Base-by-base conservation (phyloP, 2,113 vertebrate genomes). In the Pantherophis guttatus region DNA sequence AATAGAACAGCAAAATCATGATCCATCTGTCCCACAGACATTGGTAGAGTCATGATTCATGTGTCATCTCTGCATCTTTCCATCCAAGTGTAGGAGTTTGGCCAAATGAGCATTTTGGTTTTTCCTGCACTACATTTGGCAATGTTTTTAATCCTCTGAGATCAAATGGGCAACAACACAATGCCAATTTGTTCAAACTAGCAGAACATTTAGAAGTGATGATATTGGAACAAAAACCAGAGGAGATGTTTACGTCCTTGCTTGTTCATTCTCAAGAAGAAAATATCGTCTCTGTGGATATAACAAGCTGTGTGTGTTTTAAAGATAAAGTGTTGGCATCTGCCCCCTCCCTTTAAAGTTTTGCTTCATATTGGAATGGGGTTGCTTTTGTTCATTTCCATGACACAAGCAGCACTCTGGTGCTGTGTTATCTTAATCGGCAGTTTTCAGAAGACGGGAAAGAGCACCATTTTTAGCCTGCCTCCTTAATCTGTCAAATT, bases 401-500 rank as follows among this genome's bases (percentile, higher is more conserved):
- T 86, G 39, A 17, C 52, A 62, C 59, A 86, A 90, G 55, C 75
- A 93, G n/a, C 4, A n/a, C 48, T 53, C n/a, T 86, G 52, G 26
- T 15, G 13, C 7, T 57, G n/a, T 90, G 65, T 93, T 93, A 93
- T 62, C 88, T 62, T 62, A 19, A 62, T 44, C 13, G 1, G 44
- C 57, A 50, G 12, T 86, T 54, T 48, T 33, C 70, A 85, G 52
- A 55, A 75, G 55, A 87, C 4, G n/a, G 44, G 89, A 54, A 55
- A 57, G 87, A 89, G 48, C n/a, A 13, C 50, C 24, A 26, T 92
- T 86, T 91, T 33, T 52, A 65, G 57, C 75, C 50, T 50, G 88
- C 21, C 29, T 48, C 39, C 88, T 87, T 94, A 93, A 94, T 92
- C 91, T 92, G 91, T 92, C 93, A 90, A n/a, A 65, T 3, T 90